Conservation (phyloP, 2,888 invertebrate species). For the Standfussiana lucernea region DNA sequence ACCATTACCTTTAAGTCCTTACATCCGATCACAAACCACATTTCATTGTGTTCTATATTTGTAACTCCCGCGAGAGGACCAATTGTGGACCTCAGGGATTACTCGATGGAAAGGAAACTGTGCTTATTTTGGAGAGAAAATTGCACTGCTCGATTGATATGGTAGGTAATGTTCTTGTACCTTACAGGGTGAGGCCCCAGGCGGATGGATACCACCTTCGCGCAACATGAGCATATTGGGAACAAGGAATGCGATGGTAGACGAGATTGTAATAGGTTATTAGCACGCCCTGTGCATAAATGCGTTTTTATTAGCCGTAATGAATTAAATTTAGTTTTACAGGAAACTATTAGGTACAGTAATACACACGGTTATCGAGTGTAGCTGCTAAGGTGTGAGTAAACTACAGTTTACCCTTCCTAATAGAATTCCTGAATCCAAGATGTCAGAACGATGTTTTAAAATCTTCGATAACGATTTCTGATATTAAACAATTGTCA, state of each 20-base stretch:
- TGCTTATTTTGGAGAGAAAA: slow-evolving; percentile 70
- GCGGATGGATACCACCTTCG: slow-evolving; percentile 52
- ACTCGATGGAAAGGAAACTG: slow-evolving; percentile 73
- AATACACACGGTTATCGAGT: neutral
- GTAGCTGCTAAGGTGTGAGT: neutral
- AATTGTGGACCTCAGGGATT: slow-evolving; percentile 64
- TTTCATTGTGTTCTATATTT: slow-evolving; percentile 76
- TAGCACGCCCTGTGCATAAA: slow-evolving; percentile 11
- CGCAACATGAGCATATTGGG: slow-evolving; percentile 51
- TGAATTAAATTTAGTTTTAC: neutral
- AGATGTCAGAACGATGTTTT: neutral
- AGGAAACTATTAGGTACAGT: slow-evolving; percentile 3
- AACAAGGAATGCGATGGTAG: slow-evolving; percentile 42
- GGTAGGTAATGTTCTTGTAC: slow-evolving; percentile 53
- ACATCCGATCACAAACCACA: slow-evolving; percentile 54
- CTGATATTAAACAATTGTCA: too few relatives aligned
- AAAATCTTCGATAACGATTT: neutral
- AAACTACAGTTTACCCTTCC: neutral
- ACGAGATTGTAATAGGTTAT: slow-evolving; percentile 44
- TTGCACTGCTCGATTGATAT: slow-evolving; percentile 59
- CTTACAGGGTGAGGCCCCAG: slow-evolving; percentile 53
- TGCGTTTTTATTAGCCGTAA: neutral
- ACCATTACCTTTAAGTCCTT: slow-evolving; percentile 48
- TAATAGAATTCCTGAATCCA: neutral
- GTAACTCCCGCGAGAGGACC: slow-evolving; percentile 68